Conservation (phyloP, 2,888 invertebrate genomes). For the Spicauda simplicius region DNA sequence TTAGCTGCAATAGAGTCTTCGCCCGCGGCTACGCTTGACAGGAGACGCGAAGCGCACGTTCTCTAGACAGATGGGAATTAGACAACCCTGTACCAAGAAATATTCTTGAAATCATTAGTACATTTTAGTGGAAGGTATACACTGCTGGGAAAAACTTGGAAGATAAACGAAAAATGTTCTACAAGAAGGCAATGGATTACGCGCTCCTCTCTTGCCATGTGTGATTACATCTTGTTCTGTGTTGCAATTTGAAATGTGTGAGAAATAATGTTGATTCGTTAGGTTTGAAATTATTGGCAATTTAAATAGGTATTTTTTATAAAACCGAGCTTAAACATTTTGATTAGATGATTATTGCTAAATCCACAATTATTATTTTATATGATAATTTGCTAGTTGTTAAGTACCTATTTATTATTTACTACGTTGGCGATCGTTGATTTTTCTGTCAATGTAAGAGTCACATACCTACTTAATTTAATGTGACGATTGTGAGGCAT, state of each 20-base stretch:
- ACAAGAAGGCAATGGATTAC: slow-evolving; percentile 7
- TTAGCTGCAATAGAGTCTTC: slow-evolving; percentile 56
- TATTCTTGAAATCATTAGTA: slow-evolving; percentile 39
- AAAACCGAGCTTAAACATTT: slow-evolving; percentile 1
- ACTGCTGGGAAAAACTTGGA: slow-evolving; percentile 8
- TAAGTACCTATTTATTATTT: too few relatives aligned
- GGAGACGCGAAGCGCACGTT: slow-evolving; percentile 67
- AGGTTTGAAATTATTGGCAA: slow-evolving; percentile 47
- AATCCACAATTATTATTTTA: not conserved
- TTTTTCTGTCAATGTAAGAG: too few relatives aligned
- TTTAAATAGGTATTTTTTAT: slow-evolving; percentile 53
- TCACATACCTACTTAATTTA: too few relatives aligned
- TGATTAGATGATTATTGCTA: slow-evolving; percentile 46
- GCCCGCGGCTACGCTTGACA: slow-evolving; percentile 69
- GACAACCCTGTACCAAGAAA: slow-evolving; percentile 54
- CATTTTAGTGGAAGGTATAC: not conserved
- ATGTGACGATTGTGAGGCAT: too few relatives aligned
- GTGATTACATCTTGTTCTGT: slow-evolving; percentile 13
- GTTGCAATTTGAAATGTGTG: slow-evolving; percentile 55
- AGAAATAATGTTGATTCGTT: slow-evolving; percentile 45
- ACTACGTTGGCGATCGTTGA: too few relatives aligned
- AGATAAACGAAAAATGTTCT: not conserved
- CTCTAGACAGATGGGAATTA: slow-evolving; percentile 63
- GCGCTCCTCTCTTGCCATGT: not conserved
- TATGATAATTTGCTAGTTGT: too few relatives aligned